These are phyloP conservation scores for Polymixis lichenea DNA, from an alignment of 2,888 invertebrate species.

Conservation along the genomic window DNA sequence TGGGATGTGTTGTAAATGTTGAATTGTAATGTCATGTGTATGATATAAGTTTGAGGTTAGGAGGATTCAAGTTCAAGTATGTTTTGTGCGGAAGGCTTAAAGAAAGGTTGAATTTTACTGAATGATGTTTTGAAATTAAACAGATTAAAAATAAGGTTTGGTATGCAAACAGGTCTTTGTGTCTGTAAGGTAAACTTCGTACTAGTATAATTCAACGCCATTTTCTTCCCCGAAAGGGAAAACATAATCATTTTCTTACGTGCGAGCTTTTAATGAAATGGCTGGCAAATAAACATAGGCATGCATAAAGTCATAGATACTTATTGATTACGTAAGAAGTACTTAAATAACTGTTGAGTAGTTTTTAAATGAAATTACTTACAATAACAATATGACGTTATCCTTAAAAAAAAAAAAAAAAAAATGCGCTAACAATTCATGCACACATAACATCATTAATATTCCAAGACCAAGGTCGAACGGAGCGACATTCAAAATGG, in stretches of 20 bases:
- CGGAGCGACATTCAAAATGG: conserved; percentile 74
- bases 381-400: conserved; percentile 8
- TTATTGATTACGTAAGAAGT: background rate
- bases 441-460: conserved; percentile 60
- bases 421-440: conserved; percentile 56
- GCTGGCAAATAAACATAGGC: background rate
- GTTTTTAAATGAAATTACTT: background rate
- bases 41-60: conserved; percentile 34
- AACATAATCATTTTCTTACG: background rate
- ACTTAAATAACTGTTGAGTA: background rate
- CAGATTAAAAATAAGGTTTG: too few relatives aligned
- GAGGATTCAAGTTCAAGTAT: conserved; percentile 33
- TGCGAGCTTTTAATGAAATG: background rate
- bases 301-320: background rate
- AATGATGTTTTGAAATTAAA: too few relatives aligned
- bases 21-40: background rate
- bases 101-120: too few relatives aligned
- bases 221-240: background rate
- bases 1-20: conserved; percentile 7
- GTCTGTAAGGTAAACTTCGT: background rate
- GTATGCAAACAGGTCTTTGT: background rate
- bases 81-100: too few relatives aligned
- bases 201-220: background rate
- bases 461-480: conserved; percentile 72
- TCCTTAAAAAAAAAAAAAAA: conserved; percentile 48